Percentiles rank a stretch among this genome's conserved stretches.
Conservation (phyloP, 2,113 vertebrate species). For the Donacobius atricapilla region DNA sequence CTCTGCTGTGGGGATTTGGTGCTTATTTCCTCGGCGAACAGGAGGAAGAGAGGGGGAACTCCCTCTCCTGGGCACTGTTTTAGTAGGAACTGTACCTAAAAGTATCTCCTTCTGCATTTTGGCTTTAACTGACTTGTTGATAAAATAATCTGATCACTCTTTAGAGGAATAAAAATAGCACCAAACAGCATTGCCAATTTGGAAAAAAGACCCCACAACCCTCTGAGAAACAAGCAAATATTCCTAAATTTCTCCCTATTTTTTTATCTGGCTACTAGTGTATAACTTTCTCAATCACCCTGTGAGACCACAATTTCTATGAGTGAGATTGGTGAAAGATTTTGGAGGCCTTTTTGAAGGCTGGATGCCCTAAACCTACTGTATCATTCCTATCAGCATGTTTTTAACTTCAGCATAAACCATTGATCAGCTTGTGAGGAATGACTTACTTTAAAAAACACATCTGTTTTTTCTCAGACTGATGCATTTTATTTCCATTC, state of each 20-base stretch:
- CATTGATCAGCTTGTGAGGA: not conserved
- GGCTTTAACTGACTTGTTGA: not conserved
- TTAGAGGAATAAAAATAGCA: not conserved
- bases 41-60: not conserved
- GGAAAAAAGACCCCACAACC: too few relatives aligned
- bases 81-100: not conserved
- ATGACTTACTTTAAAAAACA: not conserved
- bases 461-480: not conserved
- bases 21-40: not conserved
- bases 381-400: not conserved
- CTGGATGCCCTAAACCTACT: not conserved
- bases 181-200: not conserved
- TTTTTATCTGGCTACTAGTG: not conserved
- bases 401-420: not conserved
- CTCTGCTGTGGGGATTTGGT: not conserved
- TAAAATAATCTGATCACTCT: not conserved
- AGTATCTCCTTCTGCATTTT: not conserved
- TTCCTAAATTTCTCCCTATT: not conserved
- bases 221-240: not conserved
- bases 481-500: not conserved
- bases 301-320: not conserved
- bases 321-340: not conserved
- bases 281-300: not conserved
- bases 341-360: not conserved
- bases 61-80: accelerated